Evolutionary conservation across 2,797 vertebrate species (phyloP).

Genomic region (Sebastes steindachneri): DNA sequence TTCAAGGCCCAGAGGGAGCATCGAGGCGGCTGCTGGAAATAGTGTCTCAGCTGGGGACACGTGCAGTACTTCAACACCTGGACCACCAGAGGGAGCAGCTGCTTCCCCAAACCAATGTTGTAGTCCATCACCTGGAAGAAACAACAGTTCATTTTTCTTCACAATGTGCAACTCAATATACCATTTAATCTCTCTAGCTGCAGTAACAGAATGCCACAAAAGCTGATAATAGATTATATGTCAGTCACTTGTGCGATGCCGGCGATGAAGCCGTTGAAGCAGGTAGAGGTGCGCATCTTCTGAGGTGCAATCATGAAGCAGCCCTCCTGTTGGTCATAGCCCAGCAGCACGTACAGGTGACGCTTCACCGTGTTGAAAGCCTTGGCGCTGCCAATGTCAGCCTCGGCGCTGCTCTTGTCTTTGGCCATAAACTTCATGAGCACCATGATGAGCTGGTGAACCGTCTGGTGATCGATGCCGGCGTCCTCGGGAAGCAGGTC

Average conservation of each 20-base stretch:
- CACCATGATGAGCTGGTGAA: slow-evolving; percentile 97
- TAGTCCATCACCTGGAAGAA: slow-evolving; percentile 95
- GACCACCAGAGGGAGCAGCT: slow-evolving; percentile 96
- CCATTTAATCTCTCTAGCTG: neutral
- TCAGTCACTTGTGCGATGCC: slow-evolving; percentile 93
- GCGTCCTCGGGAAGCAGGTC: slow-evolving; percentile 95
- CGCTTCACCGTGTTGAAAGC: slow-evolving; percentile 99
- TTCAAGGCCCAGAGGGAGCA: slow-evolving; percentile 97
- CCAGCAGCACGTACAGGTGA: slow-evolving; percentile 94
- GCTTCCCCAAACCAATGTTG: slow-evolving; percentile 96
- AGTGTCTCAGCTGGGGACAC: slow-evolving; percentile 97
- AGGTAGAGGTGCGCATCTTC: slow-evolving; percentile 98
- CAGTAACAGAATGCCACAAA: neutral
- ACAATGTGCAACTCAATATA: neutral
- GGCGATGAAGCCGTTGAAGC: slow-evolving; percentile 98
- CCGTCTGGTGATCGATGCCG: slow-evolving; percentile 98
- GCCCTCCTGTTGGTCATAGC: slow-evolving; percentile 97
- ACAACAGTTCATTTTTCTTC: neutral
- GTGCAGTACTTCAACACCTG: slow-evolving; percentile 98
- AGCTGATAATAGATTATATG: neutral
- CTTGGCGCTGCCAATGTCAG: slow-evolving; percentile 96
- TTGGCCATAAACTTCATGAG: slow-evolving; percentile 99
- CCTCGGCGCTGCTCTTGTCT: slow-evolving; percentile 95
- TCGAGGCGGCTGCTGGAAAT: slow-evolving; percentile 97
- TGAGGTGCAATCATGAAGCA: slow-evolving; percentile 99